Evolutionary conservation across 2,888 invertebrate genomes (phyloP), one percentile per base, ranked within the genome.

Genomic region (Slavum lentiscoides): DNA sequence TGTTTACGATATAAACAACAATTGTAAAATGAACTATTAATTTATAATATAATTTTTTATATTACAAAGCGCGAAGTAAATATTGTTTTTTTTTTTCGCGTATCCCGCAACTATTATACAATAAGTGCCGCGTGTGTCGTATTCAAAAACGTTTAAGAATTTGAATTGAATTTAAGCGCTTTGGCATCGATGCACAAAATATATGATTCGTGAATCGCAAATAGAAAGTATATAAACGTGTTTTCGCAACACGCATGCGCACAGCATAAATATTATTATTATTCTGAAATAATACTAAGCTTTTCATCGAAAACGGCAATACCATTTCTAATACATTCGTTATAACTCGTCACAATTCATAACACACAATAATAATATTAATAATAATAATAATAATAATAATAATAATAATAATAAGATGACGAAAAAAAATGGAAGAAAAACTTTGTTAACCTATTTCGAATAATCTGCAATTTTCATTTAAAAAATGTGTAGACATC

Each of bases 221-320:
- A 64, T 74, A 74, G 74, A 74, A 74, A 74, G 74, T 74, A 21
- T 64, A 59, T n/a, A 37, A 74, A 64, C 74, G 30, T 37, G 74
- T 74, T 74, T 74, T 74, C 37, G 64, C 62, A n/a, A n/a, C 53
- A 74, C 64, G 21, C 74, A 43, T 19, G 23, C 17, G 23, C 43
- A 19, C 15, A 4, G 13, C 2, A 1, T 59, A 30, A 53, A 37
- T 69, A 62, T n/a, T n/a, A 64, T 73, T 49, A 62, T 74, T 74
- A 74, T 53, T 64, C 53, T 37, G 23, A 37, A 64, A 74, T 74
- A 64, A n/a, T n/a, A 64, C 64, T 64, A n/a, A 64, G 30, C 53
- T 64, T 64, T 62, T 64, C 64, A 64, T 37, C 21, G 11, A 53
- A 53, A 64, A 55, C 53, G 53, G 53, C 64, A 74, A 74, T 64